Percentiles rank a stretch among this genome's conserved stretches.
phyloP scores from a whole-genome alignment of 2,797 vertebrate genomes.

The Rhincodon typus region DNA sequence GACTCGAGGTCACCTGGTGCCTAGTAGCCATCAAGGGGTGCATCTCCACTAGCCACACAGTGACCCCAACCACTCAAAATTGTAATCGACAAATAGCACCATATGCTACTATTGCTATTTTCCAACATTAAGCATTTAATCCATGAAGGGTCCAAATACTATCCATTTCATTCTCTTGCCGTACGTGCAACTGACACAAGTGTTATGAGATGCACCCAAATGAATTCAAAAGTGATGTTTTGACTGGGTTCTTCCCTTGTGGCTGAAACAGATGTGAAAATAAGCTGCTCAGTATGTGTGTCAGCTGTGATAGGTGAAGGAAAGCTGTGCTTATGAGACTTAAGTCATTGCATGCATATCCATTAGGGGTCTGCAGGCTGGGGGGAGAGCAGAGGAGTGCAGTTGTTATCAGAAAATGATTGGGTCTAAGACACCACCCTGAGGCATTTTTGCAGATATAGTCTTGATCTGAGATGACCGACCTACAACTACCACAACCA shows the following conservation, averaged over 20 bases:
- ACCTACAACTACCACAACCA: too few relatives aligned
- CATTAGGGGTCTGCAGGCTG: neutral
- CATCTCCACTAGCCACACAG: neutral
- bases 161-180: neutral
- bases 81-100: neutral
- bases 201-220: neutral
- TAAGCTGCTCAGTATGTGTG: neutral
- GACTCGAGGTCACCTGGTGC: neutral
- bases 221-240: neutral
- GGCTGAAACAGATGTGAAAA: neutral
- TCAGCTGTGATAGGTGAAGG: too few relatives aligned
- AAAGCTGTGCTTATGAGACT: neutral
- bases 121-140: neutral
- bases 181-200: neutral
- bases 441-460: too few relatives aligned
- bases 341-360: neutral
- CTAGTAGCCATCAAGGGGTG: neutral
- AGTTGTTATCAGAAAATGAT: neutral
- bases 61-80: neutral
- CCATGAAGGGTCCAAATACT: neutral
- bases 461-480: too few relatives aligned
- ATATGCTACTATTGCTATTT: neutral
- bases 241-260: neutral
- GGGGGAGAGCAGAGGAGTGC: too few relatives aligned
- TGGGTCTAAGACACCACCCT: too few relatives aligned